phyloP scores from a whole-genome alignment of 2,797 vertebrate species.

The Pseudochirops cupreus region DNA sequence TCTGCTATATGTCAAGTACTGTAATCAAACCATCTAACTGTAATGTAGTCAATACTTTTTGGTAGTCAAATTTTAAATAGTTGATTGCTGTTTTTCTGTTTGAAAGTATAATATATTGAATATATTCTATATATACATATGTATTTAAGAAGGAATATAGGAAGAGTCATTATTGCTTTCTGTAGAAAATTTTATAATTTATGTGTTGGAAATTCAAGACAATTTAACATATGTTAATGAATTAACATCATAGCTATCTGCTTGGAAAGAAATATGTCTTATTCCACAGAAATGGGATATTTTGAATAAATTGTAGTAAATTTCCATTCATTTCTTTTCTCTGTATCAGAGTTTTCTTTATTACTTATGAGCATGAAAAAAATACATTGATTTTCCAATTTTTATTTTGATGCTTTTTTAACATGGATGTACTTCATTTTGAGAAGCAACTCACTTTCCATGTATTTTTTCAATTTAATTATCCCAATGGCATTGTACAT shows the following conservation, averaged over 20 bases:
- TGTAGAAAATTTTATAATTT: too few species aligned
- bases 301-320: not conserved
- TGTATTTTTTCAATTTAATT: not conserved
- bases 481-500: slow-evolving; percentile 68
- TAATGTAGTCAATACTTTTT: not conserved
- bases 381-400: not conserved
- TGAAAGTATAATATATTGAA: not conserved
- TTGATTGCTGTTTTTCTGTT: not conserved
- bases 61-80: not conserved
- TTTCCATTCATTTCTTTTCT: not conserved
- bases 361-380: not conserved
- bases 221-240: too few species aligned
- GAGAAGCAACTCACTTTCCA: not conserved
- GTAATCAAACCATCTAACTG: not conserved
- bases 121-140: not conserved
- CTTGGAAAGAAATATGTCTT: not conserved
- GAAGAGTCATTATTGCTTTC: not conserved
- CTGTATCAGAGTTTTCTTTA: not conserved
- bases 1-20: not conserved
- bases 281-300: not conserved
- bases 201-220: too few species aligned
- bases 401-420: not conserved
- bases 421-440: not conserved
- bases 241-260: not conserved
- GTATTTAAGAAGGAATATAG: not conserved